Evolutionary conservation across 2,113 vertebrate species (phyloP), one percentile per base, ranked within the genome.

Genomic region (Stigmatopora nigra): DNA sequence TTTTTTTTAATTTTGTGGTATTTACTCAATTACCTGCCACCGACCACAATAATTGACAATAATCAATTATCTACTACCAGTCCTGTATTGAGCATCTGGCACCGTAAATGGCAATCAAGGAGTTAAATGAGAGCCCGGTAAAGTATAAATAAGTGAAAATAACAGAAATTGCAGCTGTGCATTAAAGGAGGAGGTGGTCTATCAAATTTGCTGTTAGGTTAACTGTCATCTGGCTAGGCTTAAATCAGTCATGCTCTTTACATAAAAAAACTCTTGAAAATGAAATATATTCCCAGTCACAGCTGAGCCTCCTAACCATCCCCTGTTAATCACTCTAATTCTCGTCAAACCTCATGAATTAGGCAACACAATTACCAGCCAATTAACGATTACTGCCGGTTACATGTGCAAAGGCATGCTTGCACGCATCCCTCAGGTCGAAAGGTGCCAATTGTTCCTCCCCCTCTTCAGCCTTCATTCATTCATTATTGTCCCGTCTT

Each of bases 311-410:
- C 53, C 70, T 71, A 63, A 61, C 65, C 61, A 57, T 68, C 61
- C 25, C 71, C 9, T 65, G 53, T 76, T 81, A 78, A 82, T 78
- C 72, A 68, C 53, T 76, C 60, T 8, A 62, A 61, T 47, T 63
- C 61, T 61, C 51, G 59, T 67, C 16, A 25, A 61, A 41, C 46
- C 61, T 72, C 47, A 73, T 80, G 71, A 80, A 83, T 85, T 57
- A 68, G 79, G 61, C 65, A 75, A 64, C 55, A 41, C 41, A 70
- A 77, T 83, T 68, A 81, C 61, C 64, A 46, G 41, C 48, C 74
- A 49, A 72, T 69, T 59, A 44, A 61, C 73, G 70, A 0, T 56
- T 64, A 75, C 47, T 61, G 59, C 14, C 20, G 51, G 17, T 75
- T 64, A 61, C 22, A 64, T 69, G 57, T 82, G 70, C 67, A 9